phyloP scores from a whole-genome alignment of 1,140 invertebrate species.

The Nebria ingens region DNA sequence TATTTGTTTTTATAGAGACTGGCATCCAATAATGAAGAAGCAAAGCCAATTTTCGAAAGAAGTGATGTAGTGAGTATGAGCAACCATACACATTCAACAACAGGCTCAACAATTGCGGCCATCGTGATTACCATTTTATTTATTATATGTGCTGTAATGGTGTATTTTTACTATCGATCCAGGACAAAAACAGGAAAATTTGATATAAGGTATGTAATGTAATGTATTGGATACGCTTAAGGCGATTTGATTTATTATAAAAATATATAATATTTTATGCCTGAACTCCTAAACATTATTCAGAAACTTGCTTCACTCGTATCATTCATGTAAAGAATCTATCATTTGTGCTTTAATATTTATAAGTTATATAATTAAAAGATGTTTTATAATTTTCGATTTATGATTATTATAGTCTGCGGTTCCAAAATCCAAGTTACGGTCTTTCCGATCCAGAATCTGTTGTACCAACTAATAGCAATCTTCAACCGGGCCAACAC shows the following conservation, averaged over 20 bases:
- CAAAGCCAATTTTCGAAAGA: no score
- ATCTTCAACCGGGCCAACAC: conserved; percentile 32
- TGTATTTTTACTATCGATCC: conserved; percentile 18
- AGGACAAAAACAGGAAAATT: conserved; percentile 27
- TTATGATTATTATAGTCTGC: conserved; percentile 27
- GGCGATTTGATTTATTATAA: conserved; percentile 13
- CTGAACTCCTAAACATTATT: no score
- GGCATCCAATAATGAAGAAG: no score
- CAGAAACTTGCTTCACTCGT: no score
- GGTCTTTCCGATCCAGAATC: conserved; percentile 16
- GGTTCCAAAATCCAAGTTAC: conserved; percentile 35
- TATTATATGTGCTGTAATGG: conserved; percentile 9
- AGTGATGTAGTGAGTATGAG: no score
- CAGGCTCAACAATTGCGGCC: conserved; percentile 16
- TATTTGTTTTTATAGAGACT: no score
- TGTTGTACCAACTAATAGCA: conserved; percentile 18
- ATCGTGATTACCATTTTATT: conserved; percentile 18
- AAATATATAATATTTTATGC: conserved; percentile 8
- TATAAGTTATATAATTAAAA: not conserved
- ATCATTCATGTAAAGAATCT: no score
- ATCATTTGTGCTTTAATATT: no score
- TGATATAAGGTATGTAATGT: conserved; percentile 16
- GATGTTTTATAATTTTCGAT: no score
- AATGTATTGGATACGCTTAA: no score
- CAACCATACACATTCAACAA: not conserved